Conservation (phyloP, 2,888 invertebrate species). For the Reticulitermes lucifugus region DNA sequence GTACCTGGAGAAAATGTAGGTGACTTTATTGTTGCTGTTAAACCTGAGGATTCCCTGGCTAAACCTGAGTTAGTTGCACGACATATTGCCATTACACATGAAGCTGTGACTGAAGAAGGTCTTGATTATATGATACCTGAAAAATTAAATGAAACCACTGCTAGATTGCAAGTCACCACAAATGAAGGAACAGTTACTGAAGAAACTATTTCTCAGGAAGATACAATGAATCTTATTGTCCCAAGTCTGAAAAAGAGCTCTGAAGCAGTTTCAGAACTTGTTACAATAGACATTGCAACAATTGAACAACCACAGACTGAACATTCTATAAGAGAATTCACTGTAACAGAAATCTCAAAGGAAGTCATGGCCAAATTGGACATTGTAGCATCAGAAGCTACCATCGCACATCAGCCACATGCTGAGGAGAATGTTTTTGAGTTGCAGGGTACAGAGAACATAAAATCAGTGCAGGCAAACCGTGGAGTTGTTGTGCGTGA, state of each 20-base stretch:
- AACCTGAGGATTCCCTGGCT: slow-evolving; percentile 34
- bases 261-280: slow-evolving; percentile 42
- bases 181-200: slow-evolving; percentile 47
- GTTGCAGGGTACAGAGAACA: neutral
- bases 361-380: slow-evolving; percentile 27
- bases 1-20: slow-evolving; percentile 42
- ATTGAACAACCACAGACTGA: slow-evolving; percentile 32
- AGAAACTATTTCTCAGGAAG: slow-evolving; percentile 43
- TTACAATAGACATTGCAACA: slow-evolving; percentile 36
- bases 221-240: slow-evolving; percentile 28
- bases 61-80: slow-evolving; percentile 24
- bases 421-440: slow-evolving; percentile 36
- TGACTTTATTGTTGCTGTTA: slow-evolving; percentile 29
- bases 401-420: slow-evolving; percentile 41
- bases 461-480: slow-evolving; percentile 29
- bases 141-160: slow-evolving; percentile 33
- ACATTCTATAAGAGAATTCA: slow-evolving; percentile 23
- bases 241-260: slow-evolving; percentile 27
- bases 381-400: slow-evolving; percentile 38
- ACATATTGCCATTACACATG: slow-evolving; percentile 43
- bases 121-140: neutral
- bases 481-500: slow-evolving; percentile 39
- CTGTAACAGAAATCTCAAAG: slow-evolving; percentile 3
- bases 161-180: slow-evolving; percentile 43
- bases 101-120: slow-evolving; percentile 23